Evolutionary conservation across 2,797 vertebrate genomes (phyloP).

Genomic region (Pseudochaenichthys georgianus): DNA sequence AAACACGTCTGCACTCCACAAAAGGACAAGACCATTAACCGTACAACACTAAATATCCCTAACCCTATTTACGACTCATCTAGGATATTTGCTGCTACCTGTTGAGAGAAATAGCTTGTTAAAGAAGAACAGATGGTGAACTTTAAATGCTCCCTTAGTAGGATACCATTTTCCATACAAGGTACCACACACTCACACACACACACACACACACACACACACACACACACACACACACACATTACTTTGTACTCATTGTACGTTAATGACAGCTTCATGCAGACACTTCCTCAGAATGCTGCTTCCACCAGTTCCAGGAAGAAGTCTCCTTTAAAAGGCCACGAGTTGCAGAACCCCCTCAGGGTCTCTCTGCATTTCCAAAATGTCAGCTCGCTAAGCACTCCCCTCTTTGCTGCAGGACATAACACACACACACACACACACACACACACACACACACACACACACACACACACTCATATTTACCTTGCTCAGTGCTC

Average conservation of each 20-base stretch:
- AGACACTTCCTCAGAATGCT: constrained; percentile 30
- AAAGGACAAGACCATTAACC: too few relatives aligned
- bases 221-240: background rate
- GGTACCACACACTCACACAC: too few relatives aligned
- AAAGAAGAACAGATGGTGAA: too few relatives aligned
- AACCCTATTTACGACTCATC: too few relatives aligned
- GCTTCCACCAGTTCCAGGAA: constrained; percentile 42
- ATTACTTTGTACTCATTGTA: background rate
- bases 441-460: constrained; percentile 32
- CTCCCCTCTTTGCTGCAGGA: constrained; percentile 31
- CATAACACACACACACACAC: constrained; percentile 25
- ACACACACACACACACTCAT: constrained; percentile 32
- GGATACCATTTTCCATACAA: too few relatives aligned
- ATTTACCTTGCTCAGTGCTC: constrained; percentile 57
- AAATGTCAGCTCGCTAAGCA: constrained; percentile 73
- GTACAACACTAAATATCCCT: too few relatives aligned
- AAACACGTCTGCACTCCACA: too few relatives aligned
- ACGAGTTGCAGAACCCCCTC: constrained; percentile 59
- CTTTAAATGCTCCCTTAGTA: too few relatives aligned
- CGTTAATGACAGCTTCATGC: background rate
- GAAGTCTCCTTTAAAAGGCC: constrained; percentile 66
- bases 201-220: too few relatives aligned
- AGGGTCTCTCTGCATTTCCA: constrained; percentile 69
- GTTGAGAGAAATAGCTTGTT: too few relatives aligned
- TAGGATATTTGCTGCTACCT: too few relatives aligned